Evolutionary conservation across 2,113 vertebrate genomes (phyloP).

Genomic region (Dinomys branickii): DNA sequence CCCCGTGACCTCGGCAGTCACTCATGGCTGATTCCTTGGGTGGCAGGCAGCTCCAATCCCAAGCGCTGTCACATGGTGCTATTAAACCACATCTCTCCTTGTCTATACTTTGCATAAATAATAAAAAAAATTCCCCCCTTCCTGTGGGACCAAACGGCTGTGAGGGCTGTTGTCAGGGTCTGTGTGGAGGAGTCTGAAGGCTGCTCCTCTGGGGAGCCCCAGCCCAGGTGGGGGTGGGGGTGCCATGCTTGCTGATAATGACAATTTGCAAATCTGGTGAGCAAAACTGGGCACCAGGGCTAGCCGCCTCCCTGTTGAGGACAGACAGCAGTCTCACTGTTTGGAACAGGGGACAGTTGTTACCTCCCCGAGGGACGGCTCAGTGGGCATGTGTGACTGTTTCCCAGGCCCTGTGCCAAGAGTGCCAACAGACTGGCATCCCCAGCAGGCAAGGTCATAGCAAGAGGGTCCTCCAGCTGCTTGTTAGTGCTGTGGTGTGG

Average conservation of each 20-base stretch:
- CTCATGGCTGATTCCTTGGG: background rate
- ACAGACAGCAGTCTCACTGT: fast-evolving
- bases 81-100: background rate
- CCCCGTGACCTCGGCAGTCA: background rate
- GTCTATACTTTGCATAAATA: slow-evolving; percentile 63
- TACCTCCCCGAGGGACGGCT: background rate
- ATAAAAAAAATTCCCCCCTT: slow-evolving; percentile 3
- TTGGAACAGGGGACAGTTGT: background rate
- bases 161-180: background rate
- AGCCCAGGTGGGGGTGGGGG: background rate
- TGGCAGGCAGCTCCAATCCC: background rate
- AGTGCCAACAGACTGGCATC: background rate
- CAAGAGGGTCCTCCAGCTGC: background rate
- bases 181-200: background rate
- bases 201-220: background rate
- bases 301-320: background rate
- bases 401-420: background rate
- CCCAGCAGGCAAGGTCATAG: background rate
- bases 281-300: background rate
- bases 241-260: background rate
- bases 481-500: background rate
- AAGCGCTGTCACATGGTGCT: background rate
- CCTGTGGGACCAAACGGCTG: background rate
- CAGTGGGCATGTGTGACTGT: background rate
- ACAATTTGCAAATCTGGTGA: background rate